Percentiles rank a stretch among this genome's conserved stretches.
phyloP scores from a whole-genome alignment of 2,113 vertebrate species.

The Aspiorhynchus laticeps region DNA sequence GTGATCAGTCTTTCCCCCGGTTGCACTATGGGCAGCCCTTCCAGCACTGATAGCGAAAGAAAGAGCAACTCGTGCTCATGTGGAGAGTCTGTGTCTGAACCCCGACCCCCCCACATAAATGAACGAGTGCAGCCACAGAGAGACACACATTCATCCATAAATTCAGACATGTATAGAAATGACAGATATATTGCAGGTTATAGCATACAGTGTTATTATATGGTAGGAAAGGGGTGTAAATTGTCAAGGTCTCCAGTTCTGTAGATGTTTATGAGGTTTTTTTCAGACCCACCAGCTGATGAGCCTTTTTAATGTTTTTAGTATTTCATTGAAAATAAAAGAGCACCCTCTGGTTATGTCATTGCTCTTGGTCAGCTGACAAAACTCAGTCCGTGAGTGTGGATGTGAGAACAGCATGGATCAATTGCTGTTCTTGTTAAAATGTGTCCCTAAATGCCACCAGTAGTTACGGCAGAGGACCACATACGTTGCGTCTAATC shows the following conservation, averaged over 20 bases:
- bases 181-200: constrained; percentile 11
- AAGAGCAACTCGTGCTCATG: background rate
- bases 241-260: background rate
- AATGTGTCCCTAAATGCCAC: constrained; percentile 70
- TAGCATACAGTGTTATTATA: background rate
- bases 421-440: constrained; percentile 66
- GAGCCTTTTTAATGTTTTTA: background rate
- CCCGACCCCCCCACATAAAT: constrained; percentile 54
- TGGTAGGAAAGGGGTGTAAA: constrained; percentile 6
- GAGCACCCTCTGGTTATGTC: constrained; percentile 58
- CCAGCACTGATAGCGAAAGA: constrained; percentile 8
- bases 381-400: constrained; percentile 46
- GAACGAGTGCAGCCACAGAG: constrained; percentile 28
- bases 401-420: constrained; percentile 71
- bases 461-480: constrained; percentile 66
- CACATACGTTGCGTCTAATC: constrained; percentile 78
- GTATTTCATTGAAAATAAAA: background rate
- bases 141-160: constrained; percentile 26
- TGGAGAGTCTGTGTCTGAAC: background rate
- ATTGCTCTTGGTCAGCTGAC: constrained; percentile 60
- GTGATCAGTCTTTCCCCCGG: constrained; percentile 38
- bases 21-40: constrained; percentile 36
- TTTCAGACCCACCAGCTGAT: background rate
- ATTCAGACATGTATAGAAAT: background rate
- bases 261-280: background rate